phyloP scores from a whole-genome alignment of 2,888 invertebrate species.

The Euplagia quadripunctaria region DNA sequence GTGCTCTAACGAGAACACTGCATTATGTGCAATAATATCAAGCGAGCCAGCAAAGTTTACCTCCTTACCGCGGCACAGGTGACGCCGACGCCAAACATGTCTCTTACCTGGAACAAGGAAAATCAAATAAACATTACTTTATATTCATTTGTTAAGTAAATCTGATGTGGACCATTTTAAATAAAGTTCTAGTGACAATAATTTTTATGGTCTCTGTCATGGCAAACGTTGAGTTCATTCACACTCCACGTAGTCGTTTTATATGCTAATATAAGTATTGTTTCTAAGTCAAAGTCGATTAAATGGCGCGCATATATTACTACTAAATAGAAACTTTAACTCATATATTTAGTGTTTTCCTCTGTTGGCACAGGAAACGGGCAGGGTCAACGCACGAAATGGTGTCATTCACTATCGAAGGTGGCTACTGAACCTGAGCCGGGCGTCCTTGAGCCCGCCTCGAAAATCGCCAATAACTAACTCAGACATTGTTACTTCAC shows the following conservation, averaged over 20 bases:
- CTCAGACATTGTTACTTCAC: slow-evolving; percentile 57
- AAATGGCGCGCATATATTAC: slow-evolving; percentile 69
- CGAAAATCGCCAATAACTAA: slow-evolving; percentile 78
- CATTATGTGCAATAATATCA: slow-evolving; percentile 81
- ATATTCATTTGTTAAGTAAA: not conserved
- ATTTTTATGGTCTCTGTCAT: slow-evolving; percentile 48
- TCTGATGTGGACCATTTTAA: slow-evolving; percentile 4
- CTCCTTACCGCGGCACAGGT: slow-evolving; percentile 38
- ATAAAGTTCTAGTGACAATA: slow-evolving; percentile 5
- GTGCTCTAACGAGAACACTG: slow-evolving; percentile 86
- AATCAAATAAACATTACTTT: slow-evolving; percentile 35
- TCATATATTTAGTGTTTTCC: slow-evolving; percentile 70
- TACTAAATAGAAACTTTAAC: slow-evolving; percentile 68
- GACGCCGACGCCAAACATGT: slow-evolving; percentile 26
- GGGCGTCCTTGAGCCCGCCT: slow-evolving; percentile 82
- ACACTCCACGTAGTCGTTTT: slow-evolving; percentile 67
- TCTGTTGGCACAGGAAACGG: slow-evolving; percentile 79
- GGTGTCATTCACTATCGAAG: slow-evolving; percentile 83
- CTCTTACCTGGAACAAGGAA: slow-evolving; percentile 80
- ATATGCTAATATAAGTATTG: slow-evolving; percentile 77
- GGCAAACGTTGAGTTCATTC: slow-evolving; percentile 61
- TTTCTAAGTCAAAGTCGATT: slow-evolving; percentile 77
- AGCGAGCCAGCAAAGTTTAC: slow-evolving; percentile 73
- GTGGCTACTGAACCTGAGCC: slow-evolving; percentile 83
- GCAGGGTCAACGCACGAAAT: slow-evolving; percentile 82